Percentiles rank a stretch among this genome's conserved stretches.
phyloP scores from a whole-genome alignment of 2,888 invertebrate species.

The Pammene fasciana region DNA sequence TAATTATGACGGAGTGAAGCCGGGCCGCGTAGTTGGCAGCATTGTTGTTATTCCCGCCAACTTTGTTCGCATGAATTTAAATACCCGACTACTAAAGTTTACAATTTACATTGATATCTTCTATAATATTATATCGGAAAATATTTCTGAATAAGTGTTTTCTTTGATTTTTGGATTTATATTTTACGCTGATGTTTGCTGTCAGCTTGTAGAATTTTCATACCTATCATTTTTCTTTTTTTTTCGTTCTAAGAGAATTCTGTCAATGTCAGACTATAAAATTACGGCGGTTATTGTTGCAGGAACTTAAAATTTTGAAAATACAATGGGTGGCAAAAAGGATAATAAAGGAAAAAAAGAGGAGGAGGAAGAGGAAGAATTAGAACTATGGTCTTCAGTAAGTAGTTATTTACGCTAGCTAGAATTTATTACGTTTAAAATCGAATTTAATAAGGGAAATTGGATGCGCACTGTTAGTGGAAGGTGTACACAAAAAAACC shows the following conservation, averaged over 20 bases:
- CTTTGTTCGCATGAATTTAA: neutral
- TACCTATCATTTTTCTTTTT: neutral
- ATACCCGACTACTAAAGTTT: neutral
- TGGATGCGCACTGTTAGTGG: too few species aligned
- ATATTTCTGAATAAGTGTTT: neutral
- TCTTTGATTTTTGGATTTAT: neutral
- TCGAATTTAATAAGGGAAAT: too few species aligned
- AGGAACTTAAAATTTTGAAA: neutral
- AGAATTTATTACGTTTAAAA: too few species aligned
- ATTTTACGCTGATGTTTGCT: neutral
- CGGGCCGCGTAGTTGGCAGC: constrained; percentile 3
- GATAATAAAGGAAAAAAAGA: neutral
- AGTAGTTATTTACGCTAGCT: neutral
- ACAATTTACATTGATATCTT: neutral
- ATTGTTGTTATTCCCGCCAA: constrained; percentile 7
- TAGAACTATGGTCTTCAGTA: constrained; percentile 21
- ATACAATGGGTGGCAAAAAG: constrained; percentile 10
- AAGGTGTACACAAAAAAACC: too few species aligned
- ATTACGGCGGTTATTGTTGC: neutral
- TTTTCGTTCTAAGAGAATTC: neutral
- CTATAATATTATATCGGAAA: too few species aligned
- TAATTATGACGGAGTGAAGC: neutral
- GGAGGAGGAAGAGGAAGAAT: neutral
- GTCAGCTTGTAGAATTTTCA: neutral
- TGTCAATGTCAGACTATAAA: constrained; percentile 11